Percentiles rank a stretch among this genome's conserved stretches.
Evolutionary conservation across 2,797 vertebrate genomes (phyloP).

Genomic region (Staurois parvus): DNA sequence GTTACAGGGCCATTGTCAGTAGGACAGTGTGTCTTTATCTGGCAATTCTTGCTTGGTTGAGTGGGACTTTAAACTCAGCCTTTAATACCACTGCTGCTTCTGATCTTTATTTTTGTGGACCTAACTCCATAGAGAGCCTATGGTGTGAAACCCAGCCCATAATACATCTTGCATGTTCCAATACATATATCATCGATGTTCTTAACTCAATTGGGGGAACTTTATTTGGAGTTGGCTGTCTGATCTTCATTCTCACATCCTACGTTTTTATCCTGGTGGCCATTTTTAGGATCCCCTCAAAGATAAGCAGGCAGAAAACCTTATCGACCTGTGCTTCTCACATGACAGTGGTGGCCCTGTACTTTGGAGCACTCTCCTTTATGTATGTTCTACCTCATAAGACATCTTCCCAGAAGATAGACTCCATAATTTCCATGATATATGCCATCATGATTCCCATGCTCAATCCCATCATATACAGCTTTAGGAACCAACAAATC

Average conservation of each 20-base stretch:
- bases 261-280: slow-evolving; percentile 39
- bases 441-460: slow-evolving; percentile 41
- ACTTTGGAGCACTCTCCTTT: slow-evolving; percentile 43
- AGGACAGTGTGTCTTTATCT: slow-evolving; percentile 9
- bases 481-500: slow-evolving; percentile 49
- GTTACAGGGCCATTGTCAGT: slow-evolving; percentile 24
- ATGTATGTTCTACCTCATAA: slow-evolving; percentile 48
- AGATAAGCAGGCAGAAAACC: slow-evolving; percentile 9
- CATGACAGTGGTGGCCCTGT: slow-evolving; percentile 37
- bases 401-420: background rate
- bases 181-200: slow-evolving; percentile 32
- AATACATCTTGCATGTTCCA: slow-evolving; percentile 36
- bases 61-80: slow-evolving; percentile 30
- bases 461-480: slow-evolving; percentile 55
- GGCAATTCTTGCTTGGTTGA: slow-evolving; percentile 23
- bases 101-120: slow-evolving; percentile 25
- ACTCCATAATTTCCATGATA: slow-evolving; percentile 32
- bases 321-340: slow-evolving; percentile 55
- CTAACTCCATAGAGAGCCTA: slow-evolving; percentile 4
- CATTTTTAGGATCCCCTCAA: slow-evolving; percentile 20
- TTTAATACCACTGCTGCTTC: slow-evolving; percentile 34
- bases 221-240: slow-evolving; percentile 45
- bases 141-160: slow-evolving; percentile 53
- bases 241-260: slow-evolving; percentile 40
- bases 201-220: slow-evolving; percentile 21